These are phyloP conservation scores for Agrochola macilenta DNA, from an alignment of 2,888 invertebrate species.

Conservation along the genomic window DNA sequence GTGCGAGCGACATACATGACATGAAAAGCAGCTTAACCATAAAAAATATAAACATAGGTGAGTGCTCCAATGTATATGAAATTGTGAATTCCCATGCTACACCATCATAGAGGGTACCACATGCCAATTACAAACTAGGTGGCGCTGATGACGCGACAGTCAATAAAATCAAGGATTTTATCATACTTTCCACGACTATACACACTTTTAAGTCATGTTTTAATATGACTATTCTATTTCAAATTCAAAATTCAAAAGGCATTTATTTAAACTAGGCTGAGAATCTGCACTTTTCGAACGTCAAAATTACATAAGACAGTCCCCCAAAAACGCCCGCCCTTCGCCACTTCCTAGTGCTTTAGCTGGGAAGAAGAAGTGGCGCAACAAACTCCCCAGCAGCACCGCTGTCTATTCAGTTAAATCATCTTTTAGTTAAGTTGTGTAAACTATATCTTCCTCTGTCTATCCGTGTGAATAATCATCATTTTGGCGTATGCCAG, in stretches of 20 bases:
- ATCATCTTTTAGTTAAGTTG: neutral
- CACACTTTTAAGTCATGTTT: neutral
- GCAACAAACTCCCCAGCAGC: no score
- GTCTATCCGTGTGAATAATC: neutral
- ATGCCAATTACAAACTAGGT: conserved; percentile 38
- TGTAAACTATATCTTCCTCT: neutral
- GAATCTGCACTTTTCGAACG: no score
- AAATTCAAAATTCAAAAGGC: no score
- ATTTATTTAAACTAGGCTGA: no score
- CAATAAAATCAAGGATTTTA: conserved; percentile 6
- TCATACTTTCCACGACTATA: conserved; percentile 28
- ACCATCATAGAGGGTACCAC: conserved; percentile 23
- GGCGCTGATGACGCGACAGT: conserved; percentile 1
- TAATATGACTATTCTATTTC: neutral
- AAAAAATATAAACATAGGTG: conserved; percentile 30
- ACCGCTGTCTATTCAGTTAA: no score
- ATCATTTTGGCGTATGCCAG: neutral
- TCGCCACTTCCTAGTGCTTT: no score
- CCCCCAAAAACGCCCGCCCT: no score
- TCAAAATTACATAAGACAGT: no score
- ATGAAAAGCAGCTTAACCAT: conserved; percentile 54
- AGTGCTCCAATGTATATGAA: conserved; percentile 53
- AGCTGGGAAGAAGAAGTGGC: no score
- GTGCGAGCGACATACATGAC: conserved; percentile 67
- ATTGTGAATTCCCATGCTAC: conserved; percentile 52